Evolutionary conservation across 92 coral and sea anemone genomes (phyloP).

Genomic region (Hydrozoanthus gracilis): DNA sequence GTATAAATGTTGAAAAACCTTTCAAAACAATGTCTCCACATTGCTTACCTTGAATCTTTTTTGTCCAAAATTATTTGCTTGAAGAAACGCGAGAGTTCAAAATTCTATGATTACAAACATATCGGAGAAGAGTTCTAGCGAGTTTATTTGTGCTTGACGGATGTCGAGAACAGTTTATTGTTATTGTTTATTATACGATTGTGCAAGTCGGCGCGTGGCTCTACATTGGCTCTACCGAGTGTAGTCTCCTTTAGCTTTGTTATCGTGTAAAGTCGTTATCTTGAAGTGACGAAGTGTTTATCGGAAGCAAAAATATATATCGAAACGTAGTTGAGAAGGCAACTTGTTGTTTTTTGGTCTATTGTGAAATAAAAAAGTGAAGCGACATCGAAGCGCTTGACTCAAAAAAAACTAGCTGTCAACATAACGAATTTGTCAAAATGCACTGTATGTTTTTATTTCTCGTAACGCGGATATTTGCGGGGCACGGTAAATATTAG

Average conservation of each 20-base stretch:
- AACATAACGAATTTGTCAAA: slow-evolving; percentile 12
- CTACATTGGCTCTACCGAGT: slow-evolving; percentile 19
- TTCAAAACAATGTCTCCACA: slow-evolving; percentile 21
- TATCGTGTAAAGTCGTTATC: slow-evolving; percentile 22
- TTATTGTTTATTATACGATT: slow-evolving; percentile 1
- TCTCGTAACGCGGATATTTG: slow-evolving; percentile 27
- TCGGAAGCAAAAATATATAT: slow-evolving; percentile 20
- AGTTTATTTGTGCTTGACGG: slow-evolving; percentile 25
- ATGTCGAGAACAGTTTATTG: slow-evolving; percentile 5
- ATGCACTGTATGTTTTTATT: slow-evolving; percentile 11
- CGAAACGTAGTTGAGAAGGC: slow-evolving; percentile 17
- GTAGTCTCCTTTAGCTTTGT: slow-evolving; percentile 13
- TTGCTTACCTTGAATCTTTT: slow-evolving; percentile 18
- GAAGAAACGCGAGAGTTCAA: slow-evolving; percentile 26
- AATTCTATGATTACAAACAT: slow-evolving; percentile 23
- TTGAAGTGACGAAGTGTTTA: slow-evolving; percentile 25
- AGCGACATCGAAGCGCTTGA: slow-evolving; percentile 15
- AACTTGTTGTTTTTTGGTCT: slow-evolving; percentile 22
- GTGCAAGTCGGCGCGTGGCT: slow-evolving; percentile 9
- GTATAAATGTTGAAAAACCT: slow-evolving; percentile 18
- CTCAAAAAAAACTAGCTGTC: slow-evolving; percentile 6
- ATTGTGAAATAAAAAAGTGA: slow-evolving; percentile 12
- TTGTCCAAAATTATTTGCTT: slow-evolving; percentile 15
- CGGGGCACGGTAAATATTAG: slow-evolving; percentile 41
- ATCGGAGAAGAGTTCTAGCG: slow-evolving; percentile 17